Percentiles rank a stretch among this genome's conserved stretches.
phyloP scores from a whole-genome alignment of 2,113 vertebrate genomes.

The Macroglossus sobrinus region DNA sequence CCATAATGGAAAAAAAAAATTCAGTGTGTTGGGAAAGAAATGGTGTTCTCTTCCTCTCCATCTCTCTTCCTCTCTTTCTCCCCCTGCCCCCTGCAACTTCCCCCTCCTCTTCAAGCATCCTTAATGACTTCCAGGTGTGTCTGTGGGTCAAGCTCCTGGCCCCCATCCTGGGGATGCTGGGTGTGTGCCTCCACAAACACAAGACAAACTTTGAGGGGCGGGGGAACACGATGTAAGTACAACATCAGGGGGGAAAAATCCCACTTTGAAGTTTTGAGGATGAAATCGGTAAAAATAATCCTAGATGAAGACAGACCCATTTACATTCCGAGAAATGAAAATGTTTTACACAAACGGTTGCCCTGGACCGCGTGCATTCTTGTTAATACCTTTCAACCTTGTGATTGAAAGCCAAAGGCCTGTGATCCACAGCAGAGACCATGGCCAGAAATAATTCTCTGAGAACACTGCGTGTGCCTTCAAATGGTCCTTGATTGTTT shows the following conservation, averaged over 20 bases:
- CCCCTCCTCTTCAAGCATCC: not conserved
- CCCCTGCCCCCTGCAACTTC: not conserved
- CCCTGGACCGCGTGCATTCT: conserved; percentile 64
- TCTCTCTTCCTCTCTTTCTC: rapidly evolving
- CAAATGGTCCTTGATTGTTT: conserved; percentile 72
- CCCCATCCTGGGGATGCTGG: conserved; percentile 69
- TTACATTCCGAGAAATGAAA: conserved; percentile 69
- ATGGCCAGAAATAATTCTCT: conserved; percentile 64
- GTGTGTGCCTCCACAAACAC: conserved; percentile 80
- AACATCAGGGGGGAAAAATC: not conserved
- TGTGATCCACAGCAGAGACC: conserved; percentile 53
- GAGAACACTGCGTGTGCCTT: conserved; percentile 68
- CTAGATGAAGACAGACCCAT: conserved; percentile 55
- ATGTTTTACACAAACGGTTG: conserved; percentile 49
- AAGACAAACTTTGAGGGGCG: conserved; percentile 51
- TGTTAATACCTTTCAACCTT: conserved; percentile 65
- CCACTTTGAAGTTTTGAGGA: conserved; percentile 77
- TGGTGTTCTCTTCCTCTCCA: not conserved
- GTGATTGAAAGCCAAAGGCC: conserved; percentile 68
- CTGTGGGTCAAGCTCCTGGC: conserved; percentile 69
- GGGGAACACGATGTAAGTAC: not conserved
- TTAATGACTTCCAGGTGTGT: conserved; percentile 85
- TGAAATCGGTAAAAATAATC: conserved; percentile 79
- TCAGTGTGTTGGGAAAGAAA: conserved; percentile 56
- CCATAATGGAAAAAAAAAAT: conserved; percentile 72